Conservation (phyloP, 2,797 vertebrate species). For the Prionace glauca region DNA sequence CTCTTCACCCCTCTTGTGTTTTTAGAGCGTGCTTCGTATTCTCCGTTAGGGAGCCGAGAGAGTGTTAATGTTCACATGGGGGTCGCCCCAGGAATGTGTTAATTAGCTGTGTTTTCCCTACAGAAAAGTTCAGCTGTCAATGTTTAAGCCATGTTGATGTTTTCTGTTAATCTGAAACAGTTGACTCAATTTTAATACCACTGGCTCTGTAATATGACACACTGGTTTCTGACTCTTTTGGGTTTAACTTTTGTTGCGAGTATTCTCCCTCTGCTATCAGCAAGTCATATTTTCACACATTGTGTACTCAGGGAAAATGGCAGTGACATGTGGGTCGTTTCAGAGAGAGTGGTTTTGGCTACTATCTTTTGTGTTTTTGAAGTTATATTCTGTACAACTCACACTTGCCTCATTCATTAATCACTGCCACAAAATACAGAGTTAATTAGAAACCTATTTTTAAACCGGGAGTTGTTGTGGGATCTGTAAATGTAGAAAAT, state of each 20-base stretch:
- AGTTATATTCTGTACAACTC: not conserved
- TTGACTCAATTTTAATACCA: not conserved
- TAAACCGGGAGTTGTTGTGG: not conserved
- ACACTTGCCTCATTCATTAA: not conserved
- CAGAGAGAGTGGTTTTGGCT: not conserved
- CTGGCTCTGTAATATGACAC: not conserved
- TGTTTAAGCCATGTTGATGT: not conserved
- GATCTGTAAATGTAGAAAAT: not conserved
- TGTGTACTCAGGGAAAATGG: too few species aligned
- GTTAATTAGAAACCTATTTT: not conserved
- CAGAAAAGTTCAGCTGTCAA: too few species aligned
- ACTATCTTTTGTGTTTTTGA: not conserved
- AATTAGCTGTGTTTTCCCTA: too few species aligned
- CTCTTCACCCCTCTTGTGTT: not conserved
- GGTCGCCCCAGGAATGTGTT: not conserved
- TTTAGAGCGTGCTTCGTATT: not conserved
- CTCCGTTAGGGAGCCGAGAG: not conserved
- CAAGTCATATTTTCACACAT: not conserved
- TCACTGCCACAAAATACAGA: not conserved
- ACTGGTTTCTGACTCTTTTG: not conserved
- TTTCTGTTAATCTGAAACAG: not conserved
- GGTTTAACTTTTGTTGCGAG: not conserved
- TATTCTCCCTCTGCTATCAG: not conserved
- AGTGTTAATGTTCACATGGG: not conserved
- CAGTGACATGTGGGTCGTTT: not conserved